Evolutionary conservation across 1,140 invertebrate genomes (phyloP).

Genomic region (Drosophila repleta): DNA sequence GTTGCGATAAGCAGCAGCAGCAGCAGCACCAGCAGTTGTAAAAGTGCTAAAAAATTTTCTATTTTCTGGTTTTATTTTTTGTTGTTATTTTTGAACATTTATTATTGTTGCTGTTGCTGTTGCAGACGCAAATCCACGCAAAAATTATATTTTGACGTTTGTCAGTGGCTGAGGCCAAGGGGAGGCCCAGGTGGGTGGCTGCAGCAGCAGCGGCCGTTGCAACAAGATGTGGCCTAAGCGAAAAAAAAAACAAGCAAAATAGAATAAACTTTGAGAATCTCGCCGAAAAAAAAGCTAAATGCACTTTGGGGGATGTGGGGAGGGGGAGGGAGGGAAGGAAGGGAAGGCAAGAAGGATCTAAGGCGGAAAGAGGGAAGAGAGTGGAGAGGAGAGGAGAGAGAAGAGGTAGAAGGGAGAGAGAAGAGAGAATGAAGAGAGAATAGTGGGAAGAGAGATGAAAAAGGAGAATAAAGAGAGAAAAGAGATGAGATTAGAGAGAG

Average conservation of each 20-base stretch:
- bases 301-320: constrained; percentile 53
- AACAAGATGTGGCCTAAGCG: constrained; percentile 38
- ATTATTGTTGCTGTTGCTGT: constrained; percentile 28
- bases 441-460: too few relatives aligned
- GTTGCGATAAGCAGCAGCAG: constrained; percentile 59
- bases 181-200: constrained; percentile 8
- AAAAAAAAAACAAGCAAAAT: constrained; percentile 21
- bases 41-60: constrained; percentile 57
- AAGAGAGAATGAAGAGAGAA: too few relatives aligned
- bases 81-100: constrained; percentile 36
- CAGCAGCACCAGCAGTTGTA: constrained; percentile 62
- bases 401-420: background rate
- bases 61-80: constrained; percentile 17
- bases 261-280: constrained; percentile 2
- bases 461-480: too few relatives aligned
- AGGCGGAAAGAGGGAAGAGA: background rate
- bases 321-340: background rate
- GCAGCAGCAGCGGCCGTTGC: constrained; percentile 8
- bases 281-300: constrained; percentile 28
- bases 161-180: constrained; percentile 47
- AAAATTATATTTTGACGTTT: constrained; percentile 80
- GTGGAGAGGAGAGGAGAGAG: background rate
- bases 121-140: constrained; percentile 71
- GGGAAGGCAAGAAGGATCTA: background rate
- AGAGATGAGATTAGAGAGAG: too few relatives aligned